phyloP scores from a whole-genome alignment of 53 echinoderm and acorn worm genomes.

The Holothuria leucospilota region DNA sequence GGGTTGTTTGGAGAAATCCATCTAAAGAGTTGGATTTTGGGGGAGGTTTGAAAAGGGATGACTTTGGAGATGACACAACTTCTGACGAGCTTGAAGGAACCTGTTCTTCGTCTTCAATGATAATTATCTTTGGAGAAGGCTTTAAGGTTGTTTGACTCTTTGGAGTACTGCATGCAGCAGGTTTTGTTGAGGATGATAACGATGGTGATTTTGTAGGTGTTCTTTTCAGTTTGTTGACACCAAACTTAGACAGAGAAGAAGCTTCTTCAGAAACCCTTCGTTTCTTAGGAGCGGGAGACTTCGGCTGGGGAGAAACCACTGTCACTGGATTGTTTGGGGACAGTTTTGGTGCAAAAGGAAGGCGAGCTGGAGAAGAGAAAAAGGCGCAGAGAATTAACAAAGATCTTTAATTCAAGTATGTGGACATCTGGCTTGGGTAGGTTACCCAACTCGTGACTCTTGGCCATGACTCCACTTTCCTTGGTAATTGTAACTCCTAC shows the following conservation, averaged over 20 bases:
- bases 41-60: slow-evolving; percentile 34
- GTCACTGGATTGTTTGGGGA: slow-evolving; percentile 17
- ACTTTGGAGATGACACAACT: slow-evolving; percentile 20
- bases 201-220: slow-evolving; percentile 1
- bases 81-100: slow-evolving; percentile 91
- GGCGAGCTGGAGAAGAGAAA: slow-evolving; percentile 22
- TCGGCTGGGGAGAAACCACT: background rate
- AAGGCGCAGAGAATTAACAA: background rate
- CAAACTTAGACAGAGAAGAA: background rate
- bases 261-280: background rate
- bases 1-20: slow-evolving; percentile 80
- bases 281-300: background rate
- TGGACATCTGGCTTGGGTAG: no score
- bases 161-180: background rate
- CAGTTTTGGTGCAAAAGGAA: slow-evolving; percentile 38
- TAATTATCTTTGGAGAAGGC: slow-evolving; percentile 26
- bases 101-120: slow-evolving; percentile 67
- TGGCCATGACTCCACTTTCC: no score
- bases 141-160: slow-evolving; percentile 12
- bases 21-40: slow-evolving; percentile 65
- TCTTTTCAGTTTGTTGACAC: background rate
- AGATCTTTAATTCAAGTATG: background rate
- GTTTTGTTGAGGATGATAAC: no score
- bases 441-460: no score
- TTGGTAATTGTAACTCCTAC: no score